A percentile compares a stretch with the other conserved stretches of the same genome.
phyloP scores from a whole-genome alignment of 2,797 vertebrate genomes.

The Phoebastria nigripes region DNA sequence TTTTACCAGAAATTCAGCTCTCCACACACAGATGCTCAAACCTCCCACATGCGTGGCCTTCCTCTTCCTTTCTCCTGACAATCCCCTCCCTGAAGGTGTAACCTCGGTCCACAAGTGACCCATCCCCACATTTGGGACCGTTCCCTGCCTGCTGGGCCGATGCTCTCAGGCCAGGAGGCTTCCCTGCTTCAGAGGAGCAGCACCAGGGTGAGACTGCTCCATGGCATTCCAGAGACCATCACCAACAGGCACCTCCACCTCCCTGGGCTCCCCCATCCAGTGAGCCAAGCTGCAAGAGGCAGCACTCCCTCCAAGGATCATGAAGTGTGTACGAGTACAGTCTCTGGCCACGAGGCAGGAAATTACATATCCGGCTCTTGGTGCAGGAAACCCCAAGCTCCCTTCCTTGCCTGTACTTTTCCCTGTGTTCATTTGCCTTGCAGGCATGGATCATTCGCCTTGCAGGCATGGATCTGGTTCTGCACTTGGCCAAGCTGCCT shows the following conservation, averaged over 20 bases:
- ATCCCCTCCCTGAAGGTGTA: not conserved
- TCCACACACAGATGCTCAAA: not conserved
- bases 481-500: fast-evolving
- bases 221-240: not conserved
- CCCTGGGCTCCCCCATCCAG: no score
- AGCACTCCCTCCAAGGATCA: not conserved
- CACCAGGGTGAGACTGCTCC: not conserved
- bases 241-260: no score
- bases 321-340: not conserved
- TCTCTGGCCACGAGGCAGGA: not conserved
- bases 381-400: not conserved
- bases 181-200: not conserved
- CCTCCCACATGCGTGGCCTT: not conserved
- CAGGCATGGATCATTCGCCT: not conserved
- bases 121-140: not conserved
- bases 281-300: not conserved
- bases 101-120: not conserved
- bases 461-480: not conserved
- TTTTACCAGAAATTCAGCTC: not conserved
- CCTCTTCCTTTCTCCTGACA: not conserved
- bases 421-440: not conserved
- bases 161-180: not conserved
- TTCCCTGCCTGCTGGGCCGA: not conserved
- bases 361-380: not conserved
- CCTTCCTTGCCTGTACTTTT: not conserved